phyloP scores from a whole-genome alignment of 2,797 vertebrate species.

The Leptodactylus fallax region DNA sequence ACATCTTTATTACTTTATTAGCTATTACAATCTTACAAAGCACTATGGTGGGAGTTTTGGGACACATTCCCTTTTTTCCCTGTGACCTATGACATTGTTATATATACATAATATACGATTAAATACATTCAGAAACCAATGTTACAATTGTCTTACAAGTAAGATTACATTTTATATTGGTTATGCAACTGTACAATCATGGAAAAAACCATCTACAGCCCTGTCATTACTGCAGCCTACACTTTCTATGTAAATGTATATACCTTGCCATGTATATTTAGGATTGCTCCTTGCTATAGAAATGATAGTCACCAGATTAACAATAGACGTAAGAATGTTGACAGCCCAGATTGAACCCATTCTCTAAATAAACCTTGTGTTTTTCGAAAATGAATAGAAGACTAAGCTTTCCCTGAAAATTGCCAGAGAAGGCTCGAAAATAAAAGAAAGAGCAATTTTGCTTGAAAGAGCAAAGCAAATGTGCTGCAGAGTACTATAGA shows the following conservation, averaged over 20 bases:
- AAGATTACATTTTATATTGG: neutral
- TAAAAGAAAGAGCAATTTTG: slow-evolving; percentile 45
- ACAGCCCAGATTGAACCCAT: neutral
- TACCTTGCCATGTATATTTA: neutral
- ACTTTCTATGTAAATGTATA: neutral
- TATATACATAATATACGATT: neutral
- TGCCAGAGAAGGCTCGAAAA: slow-evolving; percentile 18
- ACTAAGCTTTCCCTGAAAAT: slow-evolving; percentile 15
- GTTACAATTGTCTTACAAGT: neutral
- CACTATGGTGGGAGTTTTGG: no score
- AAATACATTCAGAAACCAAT: neutral
- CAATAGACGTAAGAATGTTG: neutral
- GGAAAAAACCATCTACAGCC: neutral
- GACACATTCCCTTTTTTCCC: no score
- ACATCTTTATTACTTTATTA: no score
- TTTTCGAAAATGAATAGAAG: slow-evolving; percentile 27
- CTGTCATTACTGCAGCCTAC: neutral
- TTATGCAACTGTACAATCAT: neutral
- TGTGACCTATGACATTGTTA: neutral
- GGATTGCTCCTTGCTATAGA: neutral
- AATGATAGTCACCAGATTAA: neutral
- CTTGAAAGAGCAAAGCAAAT: slow-evolving; percentile 45
- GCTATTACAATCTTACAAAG: no score
- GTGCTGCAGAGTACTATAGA: slow-evolving; percentile 42
- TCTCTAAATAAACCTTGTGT: slow-evolving; percentile 36